These are phyloP conservation scores for Lytechinus variegatus DNA, from an alignment of 35 echinoderm and acorn worm species.

Conservation along the genomic window DNA sequence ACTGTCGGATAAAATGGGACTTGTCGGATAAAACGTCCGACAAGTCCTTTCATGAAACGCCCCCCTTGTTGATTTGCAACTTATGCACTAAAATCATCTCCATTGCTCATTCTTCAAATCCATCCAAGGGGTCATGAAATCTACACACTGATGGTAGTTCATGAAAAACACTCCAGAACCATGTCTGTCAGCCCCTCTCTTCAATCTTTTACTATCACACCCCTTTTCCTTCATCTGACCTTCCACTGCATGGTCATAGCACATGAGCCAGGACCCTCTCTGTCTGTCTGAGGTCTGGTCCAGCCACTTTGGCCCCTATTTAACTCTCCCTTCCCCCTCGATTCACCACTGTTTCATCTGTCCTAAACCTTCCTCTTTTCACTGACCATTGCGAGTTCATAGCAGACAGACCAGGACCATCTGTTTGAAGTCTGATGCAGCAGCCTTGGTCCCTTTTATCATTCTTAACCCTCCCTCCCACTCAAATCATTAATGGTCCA, in stretches of 20 bases:
- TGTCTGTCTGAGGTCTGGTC: neutral
- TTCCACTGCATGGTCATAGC: constrained; percentile 5
- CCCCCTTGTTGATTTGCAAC: too few relatives aligned
- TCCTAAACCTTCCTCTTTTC: too few relatives aligned
- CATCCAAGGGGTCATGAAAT: too few relatives aligned
- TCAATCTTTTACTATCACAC: neutral
- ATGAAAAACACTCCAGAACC: too few relatives aligned
- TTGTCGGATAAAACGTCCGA: too few relatives aligned
- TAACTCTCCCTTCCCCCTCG: neutral
- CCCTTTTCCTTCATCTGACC: neutral
- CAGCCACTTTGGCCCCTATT: neutral
- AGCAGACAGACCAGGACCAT: neutral
- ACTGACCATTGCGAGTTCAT: neutral
- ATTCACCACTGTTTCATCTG: neutral
- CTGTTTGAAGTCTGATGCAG: neutral
- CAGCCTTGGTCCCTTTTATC: neutral
- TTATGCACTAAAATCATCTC: too few relatives aligned
- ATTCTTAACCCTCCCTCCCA: neutral
- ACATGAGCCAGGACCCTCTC: neutral
- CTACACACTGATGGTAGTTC: too few relatives aligned
- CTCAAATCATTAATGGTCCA: neutral
- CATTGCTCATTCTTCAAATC: too few relatives aligned
- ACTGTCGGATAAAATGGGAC: too few relatives aligned
- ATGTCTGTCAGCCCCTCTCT: too few relatives aligned
- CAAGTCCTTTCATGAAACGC: too few relatives aligned